phyloP scores from a whole-genome alignment of 2,888 invertebrate genomes.

The Rugalucina vietnamica region DNA sequence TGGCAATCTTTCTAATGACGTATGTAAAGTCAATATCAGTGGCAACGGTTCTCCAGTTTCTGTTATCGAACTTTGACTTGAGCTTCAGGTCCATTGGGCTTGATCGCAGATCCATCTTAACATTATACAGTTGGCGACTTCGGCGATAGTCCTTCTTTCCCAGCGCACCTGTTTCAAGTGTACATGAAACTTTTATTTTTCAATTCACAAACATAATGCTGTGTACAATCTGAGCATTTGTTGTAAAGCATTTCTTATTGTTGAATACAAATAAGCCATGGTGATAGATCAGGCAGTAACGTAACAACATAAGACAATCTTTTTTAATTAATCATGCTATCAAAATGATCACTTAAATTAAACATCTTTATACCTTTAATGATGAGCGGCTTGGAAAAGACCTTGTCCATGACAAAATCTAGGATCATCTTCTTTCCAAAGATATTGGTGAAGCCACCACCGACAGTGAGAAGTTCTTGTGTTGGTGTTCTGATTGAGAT shows the following conservation, averaged over 20 bases:
- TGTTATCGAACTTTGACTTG: constrained; percentile 52
- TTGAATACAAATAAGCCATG: background rate
- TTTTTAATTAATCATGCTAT: background rate
- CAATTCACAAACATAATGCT: too few relatives aligned
- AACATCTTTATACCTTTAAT: constrained; percentile 64
- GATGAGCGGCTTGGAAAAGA: constrained; percentile 54
- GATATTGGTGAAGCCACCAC: constrained; percentile 59
- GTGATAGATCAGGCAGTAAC: too few relatives aligned
- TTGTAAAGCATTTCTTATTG: background rate
- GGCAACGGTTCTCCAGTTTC: constrained; percentile 50
- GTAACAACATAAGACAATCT: too few relatives aligned
- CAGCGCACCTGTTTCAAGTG: constrained; percentile 58
- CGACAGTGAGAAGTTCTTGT: constrained; percentile 54
- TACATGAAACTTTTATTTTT: too few relatives aligned
- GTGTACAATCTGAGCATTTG: too few relatives aligned
- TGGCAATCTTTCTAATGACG: constrained; percentile 62
- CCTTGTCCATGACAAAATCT: constrained; percentile 62
- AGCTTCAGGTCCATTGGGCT: constrained; percentile 50
- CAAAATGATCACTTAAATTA: too few relatives aligned
- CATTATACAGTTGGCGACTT: constrained; percentile 40
- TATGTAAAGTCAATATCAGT: constrained; percentile 64
- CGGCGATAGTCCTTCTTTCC: constrained; percentile 46
- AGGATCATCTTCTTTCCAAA: constrained; percentile 60
- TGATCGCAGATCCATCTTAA: constrained; percentile 58
- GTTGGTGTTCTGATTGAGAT: constrained; percentile 56